A percentile compares a stretch with the other conserved stretches of the same genome.
Evolutionary conservation across 2,888 invertebrate species (phyloP).

Genomic region (Zhuqinia jingwanae): DNA sequence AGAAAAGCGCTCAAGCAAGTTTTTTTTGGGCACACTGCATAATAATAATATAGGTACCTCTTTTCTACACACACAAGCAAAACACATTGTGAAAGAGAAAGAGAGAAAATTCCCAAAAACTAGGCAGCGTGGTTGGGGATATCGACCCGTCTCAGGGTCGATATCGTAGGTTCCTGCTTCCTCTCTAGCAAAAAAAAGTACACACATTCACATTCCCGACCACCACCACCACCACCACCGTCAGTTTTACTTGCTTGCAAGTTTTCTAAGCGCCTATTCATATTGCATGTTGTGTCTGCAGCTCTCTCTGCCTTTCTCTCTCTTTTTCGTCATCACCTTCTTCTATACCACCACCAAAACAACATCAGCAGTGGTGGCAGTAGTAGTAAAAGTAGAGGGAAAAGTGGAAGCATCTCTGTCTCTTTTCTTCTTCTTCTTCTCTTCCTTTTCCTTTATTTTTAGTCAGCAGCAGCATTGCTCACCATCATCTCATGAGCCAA

Average conservation of each 20-base stretch:
- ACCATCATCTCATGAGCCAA: background rate
- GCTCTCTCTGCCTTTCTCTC: conserved; percentile 7
- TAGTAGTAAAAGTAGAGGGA: background rate
- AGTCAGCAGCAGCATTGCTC: conserved; percentile 33
- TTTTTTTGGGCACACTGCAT: conserved; percentile 22
- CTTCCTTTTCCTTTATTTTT: too few relatives aligned
- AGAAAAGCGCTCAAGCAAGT: background rate
- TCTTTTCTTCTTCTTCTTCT: too few relatives aligned
- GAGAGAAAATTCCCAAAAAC: conserved; percentile 66
- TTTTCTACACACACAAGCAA: conserved; percentile 16
- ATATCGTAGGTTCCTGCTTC: conserved; percentile 75
- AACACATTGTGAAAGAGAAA: conserved; percentile 35
- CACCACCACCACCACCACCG: conserved; percentile 1
- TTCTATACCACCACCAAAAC: conserved; percentile 4
- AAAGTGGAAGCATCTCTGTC: conserved; percentile 44
- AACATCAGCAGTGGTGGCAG: conserved; percentile 33
- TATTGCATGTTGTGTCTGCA: conserved; percentile 43
- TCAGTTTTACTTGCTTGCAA: conserved; percentile 28
- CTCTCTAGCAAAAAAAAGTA: conserved; percentile 8
- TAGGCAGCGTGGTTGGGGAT: conserved; percentile 58
- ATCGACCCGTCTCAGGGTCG: conserved; percentile 76
- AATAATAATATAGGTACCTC: conserved; percentile 20
- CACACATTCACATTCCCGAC: conserved; percentile 13
- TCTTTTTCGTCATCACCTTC: conserved; percentile 24
- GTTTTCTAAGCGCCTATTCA: conserved; percentile 44